Evolutionary conservation across 35 echinoderm and acorn worm genomes (phyloP), one percentile per base, ranked within the genome.

Genomic region (Ophiothrix spiculata): DNA sequence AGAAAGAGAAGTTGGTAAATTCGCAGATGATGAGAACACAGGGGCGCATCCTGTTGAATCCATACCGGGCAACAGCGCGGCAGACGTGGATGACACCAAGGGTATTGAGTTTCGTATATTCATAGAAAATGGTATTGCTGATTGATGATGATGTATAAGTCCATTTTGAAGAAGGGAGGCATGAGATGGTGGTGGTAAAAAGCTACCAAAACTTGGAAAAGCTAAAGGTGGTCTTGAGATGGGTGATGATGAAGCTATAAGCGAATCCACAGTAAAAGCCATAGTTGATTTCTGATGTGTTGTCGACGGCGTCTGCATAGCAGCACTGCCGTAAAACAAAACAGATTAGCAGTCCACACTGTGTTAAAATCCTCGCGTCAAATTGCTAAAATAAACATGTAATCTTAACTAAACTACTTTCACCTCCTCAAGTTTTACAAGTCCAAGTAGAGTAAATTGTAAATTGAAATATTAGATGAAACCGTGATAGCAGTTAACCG

Each of bases 251-350:
- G 81, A 64, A 36, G 81, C 81, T 17, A 84, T 84, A 28, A 84
- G 54, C 19, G 81, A 84, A 38, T 84, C 81, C 32, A 84, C 81
- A 33, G 81, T 84, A 37, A 84, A 84, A 11, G 81, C 81, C 81
- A 84, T 84, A 11, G 63, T 60, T 35, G 81, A 31, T 84, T 69
- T 69, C 10, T 10, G 25, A 12, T 69, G 60, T 28, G 60, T 69
- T 15, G 60, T 15, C 29, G 60, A n/a, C 60, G 60, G 60, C 60
- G 23, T 25, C 29, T 69, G 60, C 60, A 69, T 69, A 69, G 17
- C 60, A 69, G 25, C 60, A 15, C 16, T 69, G 60, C 60, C 60
- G 60, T 28, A n/a, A n/a, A n/a, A n/a, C n/a, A n/a, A n/a, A n/a
- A n/a, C n/a, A n/a, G n/a, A n/a, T n/a, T n/a, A n/a, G n/a, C n/a